Evolutionary conservation across 2,797 vertebrate genomes (phyloP), one percentile per base, ranked within the genome.

Genomic region (Pseudochromis fuscus): DNA sequence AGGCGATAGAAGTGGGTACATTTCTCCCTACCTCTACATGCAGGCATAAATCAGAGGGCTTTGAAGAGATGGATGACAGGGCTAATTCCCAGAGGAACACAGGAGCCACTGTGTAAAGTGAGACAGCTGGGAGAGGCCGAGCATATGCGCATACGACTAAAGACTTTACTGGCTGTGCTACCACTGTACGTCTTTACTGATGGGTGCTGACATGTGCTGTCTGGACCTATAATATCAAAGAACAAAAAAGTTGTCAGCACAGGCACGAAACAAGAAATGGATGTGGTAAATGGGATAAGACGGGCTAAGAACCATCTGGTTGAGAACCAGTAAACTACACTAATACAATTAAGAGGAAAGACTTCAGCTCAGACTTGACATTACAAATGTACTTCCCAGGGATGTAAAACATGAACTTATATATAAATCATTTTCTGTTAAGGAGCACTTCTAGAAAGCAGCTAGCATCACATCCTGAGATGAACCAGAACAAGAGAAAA

Each of bases 21-120:
- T 77, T 79, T 87, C 68, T 74, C 28, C 75, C 31, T 64, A 59
- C 64, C 69, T 78, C 67, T 79, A 65, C 83, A 85, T 56, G 63
- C 74, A 89, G 79, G 72, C 81, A 82, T 92, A 92, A 93, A 93
- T 93, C 90, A 89, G 33, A 52, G 19, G 50, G 62, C 91, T 92
- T 87, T 93, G 88, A 90, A 88, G 90, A 87, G 53, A 89, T 67
- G 76, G 81, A 88, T 87, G 88, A 89, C 91, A 84, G 61, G 71
- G 51, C 61, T 50, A 50, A 86, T 76, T 94, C 89, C 88, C 85
- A 51, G 50, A 76, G 86, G 90, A 90, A 79, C 83, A 83, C 72
- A 84, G 86, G 85, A 84, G 86, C 82, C 85, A 83, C 84, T 85
- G 85, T 89, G 81, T 87, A 91, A 88, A 88, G 76, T 63, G 88